These are phyloP conservation scores for human (Homo sapiens) DNA, from an alignment of 2,113 vertebrate genomes.

Conservation along the genomic window DNA sequence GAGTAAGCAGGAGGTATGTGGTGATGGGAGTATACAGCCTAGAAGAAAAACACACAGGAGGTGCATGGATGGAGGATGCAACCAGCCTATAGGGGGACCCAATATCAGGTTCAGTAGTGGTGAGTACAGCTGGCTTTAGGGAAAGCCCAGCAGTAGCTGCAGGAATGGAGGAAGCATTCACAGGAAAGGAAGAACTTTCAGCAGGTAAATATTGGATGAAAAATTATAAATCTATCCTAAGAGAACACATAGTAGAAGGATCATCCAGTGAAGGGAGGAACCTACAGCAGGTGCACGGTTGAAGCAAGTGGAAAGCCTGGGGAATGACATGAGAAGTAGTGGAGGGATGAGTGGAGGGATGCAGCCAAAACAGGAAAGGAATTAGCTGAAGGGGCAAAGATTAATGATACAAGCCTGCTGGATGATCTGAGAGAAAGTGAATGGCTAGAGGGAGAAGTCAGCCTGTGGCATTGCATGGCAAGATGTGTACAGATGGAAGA, in stretches of 20 bases:
- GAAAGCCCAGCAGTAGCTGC: background rate
- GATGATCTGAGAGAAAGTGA: background rate
- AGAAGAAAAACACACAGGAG: background rate
- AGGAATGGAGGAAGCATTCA: background rate
- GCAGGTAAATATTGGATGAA: background rate
- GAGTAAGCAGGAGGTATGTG: background rate
- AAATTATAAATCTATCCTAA: background rate
- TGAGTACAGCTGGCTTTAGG: background rate
- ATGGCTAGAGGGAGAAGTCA: background rate
- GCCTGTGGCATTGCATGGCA: background rate
- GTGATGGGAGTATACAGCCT: background rate
- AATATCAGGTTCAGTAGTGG: too few relatives aligned
- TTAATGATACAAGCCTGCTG: background rate
- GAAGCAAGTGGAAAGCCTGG: background rate
- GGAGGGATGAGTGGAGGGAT: background rate
- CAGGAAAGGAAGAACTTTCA: background rate
- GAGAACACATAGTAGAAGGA: background rate
- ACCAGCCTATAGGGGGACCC: background rate
- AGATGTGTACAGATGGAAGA: background rate
- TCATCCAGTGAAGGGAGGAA: background rate
- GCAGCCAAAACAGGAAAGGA: background rate
- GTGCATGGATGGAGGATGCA: background rate
- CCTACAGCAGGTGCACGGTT: background rate
- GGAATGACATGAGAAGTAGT: background rate
- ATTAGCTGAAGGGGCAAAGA: background rate